A percentile compares a stretch with the other conserved stretches of the same genome.
These are phyloP conservation scores for Nysson spinosus DNA, from an alignment of 2,888 invertebrate genomes.

Conservation along the genomic window DNA sequence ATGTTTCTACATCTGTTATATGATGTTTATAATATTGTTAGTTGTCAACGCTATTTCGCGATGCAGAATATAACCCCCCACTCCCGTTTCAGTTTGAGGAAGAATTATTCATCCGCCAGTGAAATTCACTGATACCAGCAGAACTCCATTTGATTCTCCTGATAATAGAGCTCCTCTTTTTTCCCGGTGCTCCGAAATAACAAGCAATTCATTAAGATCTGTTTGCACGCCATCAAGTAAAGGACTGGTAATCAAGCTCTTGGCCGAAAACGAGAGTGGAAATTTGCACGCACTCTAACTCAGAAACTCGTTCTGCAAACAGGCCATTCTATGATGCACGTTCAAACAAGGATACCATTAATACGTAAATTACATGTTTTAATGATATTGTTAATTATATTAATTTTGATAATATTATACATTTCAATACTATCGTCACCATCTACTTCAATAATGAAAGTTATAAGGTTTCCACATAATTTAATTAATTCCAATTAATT, in stretches of 20 bases:
- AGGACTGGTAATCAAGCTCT: slow-evolving; percentile 48
- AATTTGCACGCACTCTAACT: slow-evolving; percentile 36
- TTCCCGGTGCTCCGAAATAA: slow-evolving; percentile 23
- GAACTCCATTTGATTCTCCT: neutral
- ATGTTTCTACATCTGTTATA: too few species aligned
- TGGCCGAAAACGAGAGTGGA: slow-evolving; percentile 41
- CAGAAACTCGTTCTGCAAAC: slow-evolving; percentile 23
- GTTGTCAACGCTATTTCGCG: too few species aligned
- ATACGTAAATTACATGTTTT: slow-evolving; percentile 51
- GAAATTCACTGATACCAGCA: slow-evolving; percentile 2
- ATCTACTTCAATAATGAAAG: too few species aligned
- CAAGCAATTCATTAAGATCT: slow-evolving; percentile 65
- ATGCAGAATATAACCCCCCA: too few species aligned
- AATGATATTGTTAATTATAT: too few species aligned
- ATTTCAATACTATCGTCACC: too few species aligned
- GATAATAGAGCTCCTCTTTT: slow-evolving; percentile 30
- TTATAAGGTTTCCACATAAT: too few species aligned
- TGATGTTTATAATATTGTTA: too few species aligned
- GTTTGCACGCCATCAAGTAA: slow-evolving; percentile 49
- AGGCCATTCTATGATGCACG: slow-evolving; percentile 25
- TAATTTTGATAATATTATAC: too few species aligned
- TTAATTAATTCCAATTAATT: too few species aligned
- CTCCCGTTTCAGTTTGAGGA: too few species aligned
- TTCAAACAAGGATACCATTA: slow-evolving; percentile 55
- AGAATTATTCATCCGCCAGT: too few species aligned